Evolutionary conservation across 2,113 vertebrate species (phyloP).

Genomic region (Chunga burmeisteri): DNA sequence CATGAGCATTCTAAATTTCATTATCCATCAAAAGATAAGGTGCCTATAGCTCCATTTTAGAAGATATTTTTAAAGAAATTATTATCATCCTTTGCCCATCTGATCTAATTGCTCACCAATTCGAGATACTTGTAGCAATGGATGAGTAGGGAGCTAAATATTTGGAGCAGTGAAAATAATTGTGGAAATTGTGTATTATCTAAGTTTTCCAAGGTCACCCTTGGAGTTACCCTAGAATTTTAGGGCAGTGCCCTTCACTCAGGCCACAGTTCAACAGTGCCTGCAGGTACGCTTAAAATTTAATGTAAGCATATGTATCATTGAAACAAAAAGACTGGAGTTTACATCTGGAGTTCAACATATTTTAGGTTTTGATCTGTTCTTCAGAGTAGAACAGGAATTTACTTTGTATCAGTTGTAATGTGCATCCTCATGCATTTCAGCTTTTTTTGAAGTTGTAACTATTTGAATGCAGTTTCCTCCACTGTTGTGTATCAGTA

Average conservation of each 20-base stretch:
- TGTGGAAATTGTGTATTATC: not conserved
- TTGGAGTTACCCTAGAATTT: not conserved
- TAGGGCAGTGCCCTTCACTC: not conserved
- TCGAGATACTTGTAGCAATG: not conserved
- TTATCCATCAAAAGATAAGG: not conserved
- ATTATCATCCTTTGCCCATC: not conserved
- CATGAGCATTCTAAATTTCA: not conserved
- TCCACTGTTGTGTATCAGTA: not conserved
- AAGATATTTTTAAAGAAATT: not conserved
- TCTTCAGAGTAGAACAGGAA: not conserved
- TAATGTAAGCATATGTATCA: not conserved
- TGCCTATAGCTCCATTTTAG: not conserved
- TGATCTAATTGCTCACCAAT: not conserved
- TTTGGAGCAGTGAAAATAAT: not conserved
- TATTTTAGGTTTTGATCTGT: not conserved
- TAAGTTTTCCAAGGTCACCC: not conserved
- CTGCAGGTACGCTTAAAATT: not conserved
- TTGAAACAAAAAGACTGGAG: not conserved
- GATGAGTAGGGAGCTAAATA: not conserved
- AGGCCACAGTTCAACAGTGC: not conserved
- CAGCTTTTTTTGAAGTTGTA: not conserved
- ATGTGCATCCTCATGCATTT: not conserved
- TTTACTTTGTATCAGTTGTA: not conserved
- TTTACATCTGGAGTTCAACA: not conserved
- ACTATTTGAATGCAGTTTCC: not conserved